phyloP scores from a whole-genome alignment of 2,888 invertebrate genomes.

The Hemaris fuciformis region DNA sequence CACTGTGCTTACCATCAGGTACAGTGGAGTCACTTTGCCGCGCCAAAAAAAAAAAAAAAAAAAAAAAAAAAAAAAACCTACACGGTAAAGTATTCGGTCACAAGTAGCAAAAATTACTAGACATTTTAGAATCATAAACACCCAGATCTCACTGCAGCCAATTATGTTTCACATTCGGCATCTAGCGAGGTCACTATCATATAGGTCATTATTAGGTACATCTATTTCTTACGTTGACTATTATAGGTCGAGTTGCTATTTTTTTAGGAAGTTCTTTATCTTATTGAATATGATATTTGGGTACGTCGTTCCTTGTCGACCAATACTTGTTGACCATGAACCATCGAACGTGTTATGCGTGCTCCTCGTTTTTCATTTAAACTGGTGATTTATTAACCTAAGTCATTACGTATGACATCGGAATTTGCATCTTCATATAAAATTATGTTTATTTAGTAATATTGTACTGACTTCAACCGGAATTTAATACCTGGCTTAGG shows the following conservation, averaged over 20 bases:
- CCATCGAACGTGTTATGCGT: neutral
- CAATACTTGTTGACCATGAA: neutral
- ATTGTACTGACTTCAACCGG: neutral
- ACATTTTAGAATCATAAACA: too few relatives aligned
- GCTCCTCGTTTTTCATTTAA: slow-evolving; percentile 4
- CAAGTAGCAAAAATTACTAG: too few relatives aligned
- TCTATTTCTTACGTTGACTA: neutral
- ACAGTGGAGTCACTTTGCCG: too few relatives aligned
- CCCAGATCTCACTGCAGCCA: too few relatives aligned
- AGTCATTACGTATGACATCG: neutral
- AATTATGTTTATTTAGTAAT: neutral
- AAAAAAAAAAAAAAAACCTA: too few relatives aligned
- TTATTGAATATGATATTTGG: neutral
- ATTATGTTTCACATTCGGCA: too few relatives aligned
- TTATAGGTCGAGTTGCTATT: neutral
- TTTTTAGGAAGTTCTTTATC: neutral
- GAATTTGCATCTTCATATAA: slow-evolving; percentile 3
- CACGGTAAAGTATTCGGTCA: too few relatives aligned
- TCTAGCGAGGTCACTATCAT: too few relatives aligned
- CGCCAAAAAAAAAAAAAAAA: too few relatives aligned
- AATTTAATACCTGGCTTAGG: too few relatives aligned
- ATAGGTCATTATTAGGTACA: too few relatives aligned
- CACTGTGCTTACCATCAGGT: too few relatives aligned
- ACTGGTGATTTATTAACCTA: neutral
- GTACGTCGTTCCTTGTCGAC: neutral